A percentile compares a stretch with the other conserved stretches of the same genome.
Conservation (phyloP, 2,113 vertebrate species). For the Galeopterus variegatus region DNA sequence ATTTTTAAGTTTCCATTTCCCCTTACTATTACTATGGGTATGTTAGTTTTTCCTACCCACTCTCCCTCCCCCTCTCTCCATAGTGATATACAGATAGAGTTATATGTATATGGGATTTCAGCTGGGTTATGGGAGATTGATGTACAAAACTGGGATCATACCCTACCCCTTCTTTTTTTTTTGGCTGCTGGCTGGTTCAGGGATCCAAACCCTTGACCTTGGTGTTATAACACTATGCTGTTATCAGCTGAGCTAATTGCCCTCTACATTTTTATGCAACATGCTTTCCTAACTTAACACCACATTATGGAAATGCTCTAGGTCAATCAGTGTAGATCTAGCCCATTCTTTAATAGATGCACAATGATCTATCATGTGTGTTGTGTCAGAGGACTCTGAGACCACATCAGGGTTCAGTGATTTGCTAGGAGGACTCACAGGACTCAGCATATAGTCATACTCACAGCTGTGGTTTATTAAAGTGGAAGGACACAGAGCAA, state of each 20-base stretch:
- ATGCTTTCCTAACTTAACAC: neutral
- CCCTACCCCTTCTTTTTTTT: too few relatives aligned
- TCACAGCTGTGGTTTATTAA: neutral
- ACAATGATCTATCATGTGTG: neutral
- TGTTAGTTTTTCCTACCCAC: neutral
- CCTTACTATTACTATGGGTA: neutral
- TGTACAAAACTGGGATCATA: neutral
- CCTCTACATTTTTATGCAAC: neutral
- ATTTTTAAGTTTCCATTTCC: neutral
- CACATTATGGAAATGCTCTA: neutral
- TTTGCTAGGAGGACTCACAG: neutral
- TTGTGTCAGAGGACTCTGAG: neutral
- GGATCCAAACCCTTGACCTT: too few relatives aligned
- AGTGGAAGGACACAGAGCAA: neutral
- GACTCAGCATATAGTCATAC: rapidly evolving
- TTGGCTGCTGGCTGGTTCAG: too few relatives aligned
- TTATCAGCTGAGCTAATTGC: too few relatives aligned
- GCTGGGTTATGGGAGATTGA: neutral
- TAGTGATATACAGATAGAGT: neutral
- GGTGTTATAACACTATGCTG: too few relatives aligned
- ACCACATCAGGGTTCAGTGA: neutral
- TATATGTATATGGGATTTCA: neutral
- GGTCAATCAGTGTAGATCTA: neutral
- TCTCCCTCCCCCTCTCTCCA: too few relatives aligned
- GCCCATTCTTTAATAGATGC: neutral